Base-by-base conservation (phyloP, 2,113 vertebrate genomes). In the Odocoileus virginianus region DNA sequence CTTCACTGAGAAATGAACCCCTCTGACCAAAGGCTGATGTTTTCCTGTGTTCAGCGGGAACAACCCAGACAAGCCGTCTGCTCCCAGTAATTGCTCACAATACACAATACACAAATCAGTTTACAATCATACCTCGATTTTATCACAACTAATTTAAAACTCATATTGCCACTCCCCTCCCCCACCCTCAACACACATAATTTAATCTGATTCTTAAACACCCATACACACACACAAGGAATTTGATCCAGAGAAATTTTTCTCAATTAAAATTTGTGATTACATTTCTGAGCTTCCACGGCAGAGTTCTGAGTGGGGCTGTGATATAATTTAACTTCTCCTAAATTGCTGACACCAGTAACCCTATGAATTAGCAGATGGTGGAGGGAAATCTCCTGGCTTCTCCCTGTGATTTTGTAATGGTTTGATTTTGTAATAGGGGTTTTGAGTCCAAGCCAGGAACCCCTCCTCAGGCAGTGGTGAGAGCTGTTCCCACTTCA, bases 281-380 rank as follows among this genome's bases (percentile, higher is more conserved):
- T 95, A 28, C 36, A 58, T 98, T 96, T 98, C 95, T 87, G 52
- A 96, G 97, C 3, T 3, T 95, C 7, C 90, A 19, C 78, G 0
- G 27, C 95, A 0, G 91, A 87, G 95, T 64, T 95, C 76, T 50
- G 91, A 88, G 96, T 9, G 1, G 67, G 96, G 92, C 96, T 96
- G 98, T 94, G 97, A 67, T 76, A 96, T 97, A 91, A 96, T 97
- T 97, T 96, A 87, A 87, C 98, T 97, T 97, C 98, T 98, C 98
- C 98, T 97, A 98, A 98, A 98, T 57, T 47, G 96, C 98, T 98
- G 98, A 98, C 98, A 96, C 96, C 97, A 78, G 40, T 98, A 97
- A 97, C 98, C 98, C 98, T 97, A 93, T 98, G 98, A 98, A 98
- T 98, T 94, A 98, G 94, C 98, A 94, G 98, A 90, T 81, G 98